phyloP scores from a whole-genome alignment of 2,797 vertebrate species.

The Propithecus perrieri region DNA sequence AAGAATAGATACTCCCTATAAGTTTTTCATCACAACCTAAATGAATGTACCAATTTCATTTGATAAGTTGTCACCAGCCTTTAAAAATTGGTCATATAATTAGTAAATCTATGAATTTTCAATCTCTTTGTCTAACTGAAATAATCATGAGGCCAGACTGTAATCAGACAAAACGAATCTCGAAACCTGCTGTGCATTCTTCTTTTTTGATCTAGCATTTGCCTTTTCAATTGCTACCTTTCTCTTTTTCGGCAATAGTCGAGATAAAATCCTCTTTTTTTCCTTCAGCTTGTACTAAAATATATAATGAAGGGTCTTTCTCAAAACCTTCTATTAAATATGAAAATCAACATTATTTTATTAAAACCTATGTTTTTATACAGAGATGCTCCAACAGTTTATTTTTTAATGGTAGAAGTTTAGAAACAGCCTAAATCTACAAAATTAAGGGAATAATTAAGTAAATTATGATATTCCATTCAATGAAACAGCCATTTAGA shows the following conservation, averaged over 20 bases:
- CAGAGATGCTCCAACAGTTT: not conserved
- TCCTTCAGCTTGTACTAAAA: not conserved
- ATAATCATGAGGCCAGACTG: not conserved
- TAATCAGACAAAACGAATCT: conserved; percentile 33
- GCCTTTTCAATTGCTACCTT: not conserved
- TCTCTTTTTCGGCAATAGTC: not conserved
- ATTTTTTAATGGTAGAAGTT: conserved; percentile 42
- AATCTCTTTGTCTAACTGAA: not conserved
- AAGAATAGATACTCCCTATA: not conserved
- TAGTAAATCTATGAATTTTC: not conserved
- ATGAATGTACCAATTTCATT: conserved; percentile 32
- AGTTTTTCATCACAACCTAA: not conserved
- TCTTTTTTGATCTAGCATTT: not conserved
- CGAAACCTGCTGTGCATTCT: not conserved
- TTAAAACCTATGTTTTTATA: conserved; percentile 29
- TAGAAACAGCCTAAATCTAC: conserved; percentile 13
- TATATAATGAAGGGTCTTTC: not conserved
- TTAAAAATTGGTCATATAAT: conserved; percentile 42
- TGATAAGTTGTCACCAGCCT: conserved; percentile 30
- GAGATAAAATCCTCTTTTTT: not conserved
- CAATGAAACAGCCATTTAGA: conserved; percentile 20
- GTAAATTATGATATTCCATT: conserved; percentile 38
- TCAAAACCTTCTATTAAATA: not conserved
- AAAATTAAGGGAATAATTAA: conserved; percentile 41
- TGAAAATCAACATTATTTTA: conserved; percentile 22